These are phyloP conservation scores for Limnodromus scolopaceus DNA, from an alignment of 2,797 vertebrate genomes.

Conservation along the genomic window DNA sequence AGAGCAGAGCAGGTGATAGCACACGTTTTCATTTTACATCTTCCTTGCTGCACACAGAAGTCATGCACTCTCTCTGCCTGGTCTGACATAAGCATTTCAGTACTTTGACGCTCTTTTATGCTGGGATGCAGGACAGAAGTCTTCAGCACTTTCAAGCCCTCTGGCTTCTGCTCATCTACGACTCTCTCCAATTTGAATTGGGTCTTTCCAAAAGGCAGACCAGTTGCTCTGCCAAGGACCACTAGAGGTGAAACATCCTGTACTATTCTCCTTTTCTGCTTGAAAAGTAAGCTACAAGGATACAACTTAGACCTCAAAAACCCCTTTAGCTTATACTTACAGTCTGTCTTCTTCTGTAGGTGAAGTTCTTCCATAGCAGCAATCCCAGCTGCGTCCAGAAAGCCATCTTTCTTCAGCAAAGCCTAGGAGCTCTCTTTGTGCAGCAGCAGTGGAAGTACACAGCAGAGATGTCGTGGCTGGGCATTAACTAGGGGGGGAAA, in stretches of 20 bases:
- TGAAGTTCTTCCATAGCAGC: slow-evolving; percentile 98
- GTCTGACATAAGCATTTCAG: neutral
- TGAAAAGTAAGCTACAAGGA: neutral
- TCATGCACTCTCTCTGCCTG: neutral
- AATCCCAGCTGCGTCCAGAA: slow-evolving; percentile 90
- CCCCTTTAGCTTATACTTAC: slow-evolving; percentile 75
- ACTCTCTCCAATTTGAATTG: neutral
- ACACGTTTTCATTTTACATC: neutral
- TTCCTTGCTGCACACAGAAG: neutral
- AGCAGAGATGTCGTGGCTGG: slow-evolving; percentile 69
- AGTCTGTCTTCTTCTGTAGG: slow-evolving; percentile 91
- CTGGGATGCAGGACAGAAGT: neutral
- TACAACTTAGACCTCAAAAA: neutral
- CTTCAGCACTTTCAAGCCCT: neutral
- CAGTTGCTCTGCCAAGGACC: neutral
- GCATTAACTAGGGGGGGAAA: slow-evolving; percentile 72
- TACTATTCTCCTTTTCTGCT: neutral
- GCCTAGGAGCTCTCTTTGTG: slow-evolving; percentile 57
- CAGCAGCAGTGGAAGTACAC: slow-evolving; percentile 63
- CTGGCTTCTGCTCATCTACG: neutral
- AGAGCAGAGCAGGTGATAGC: neutral
- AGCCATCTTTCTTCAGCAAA: slow-evolving; percentile 84
- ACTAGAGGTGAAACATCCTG: neutral
- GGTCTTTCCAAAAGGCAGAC: neutral
- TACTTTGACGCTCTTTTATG: neutral